Percentiles rank a stretch among this genome's conserved stretches.
These are phyloP conservation scores for Keiferia lycopersicella DNA, from an alignment of 2,888 invertebrate species.

Conservation along the genomic window DNA sequence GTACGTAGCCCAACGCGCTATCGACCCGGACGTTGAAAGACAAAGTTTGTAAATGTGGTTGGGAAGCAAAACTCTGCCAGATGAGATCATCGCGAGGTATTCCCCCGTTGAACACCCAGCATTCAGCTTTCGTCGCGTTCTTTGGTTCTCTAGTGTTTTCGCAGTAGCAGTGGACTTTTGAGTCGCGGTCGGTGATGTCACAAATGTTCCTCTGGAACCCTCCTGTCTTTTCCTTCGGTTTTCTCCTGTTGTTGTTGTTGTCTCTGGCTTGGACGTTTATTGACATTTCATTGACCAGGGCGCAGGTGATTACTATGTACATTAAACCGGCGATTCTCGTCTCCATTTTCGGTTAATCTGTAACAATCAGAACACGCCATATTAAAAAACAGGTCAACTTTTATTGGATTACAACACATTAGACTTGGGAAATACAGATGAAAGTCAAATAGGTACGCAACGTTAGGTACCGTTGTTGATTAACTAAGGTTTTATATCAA, in stretches of 20 bases:
- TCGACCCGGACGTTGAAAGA: conserved; percentile 87
- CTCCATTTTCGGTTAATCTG: conserved; percentile 72
- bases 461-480: conserved; percentile 16
- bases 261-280: conserved; percentile 72
- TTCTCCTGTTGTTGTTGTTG: conserved; percentile 69
- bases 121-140: conserved; percentile 87
- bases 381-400: conserved; percentile 37
- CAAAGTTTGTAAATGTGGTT: conserved; percentile 85
- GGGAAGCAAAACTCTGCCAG: conserved; percentile 88
- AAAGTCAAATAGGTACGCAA: conserved; percentile 20
- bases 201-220: conserved; percentile 81
- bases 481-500: conserved; percentile 12
- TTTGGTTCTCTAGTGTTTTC: conserved; percentile 76
- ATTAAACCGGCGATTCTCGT: conserved; percentile 64
- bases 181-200: conserved; percentile 77
- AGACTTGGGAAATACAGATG: conserved; percentile 31
- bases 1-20: conserved; percentile 86
- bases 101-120: conserved; percentile 87
- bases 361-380: conserved; percentile 60
- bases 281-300: conserved; percentile 73
- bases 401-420: conserved; percentile 37
- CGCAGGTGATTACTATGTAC: conserved; percentile 70
- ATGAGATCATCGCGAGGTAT: conserved; percentile 85
- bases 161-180: conserved; percentile 86
- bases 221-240: conserved; percentile 72